Conservation (phyloP, 2,113 vertebrate genomes). For the Gobio gobio region DNA sequence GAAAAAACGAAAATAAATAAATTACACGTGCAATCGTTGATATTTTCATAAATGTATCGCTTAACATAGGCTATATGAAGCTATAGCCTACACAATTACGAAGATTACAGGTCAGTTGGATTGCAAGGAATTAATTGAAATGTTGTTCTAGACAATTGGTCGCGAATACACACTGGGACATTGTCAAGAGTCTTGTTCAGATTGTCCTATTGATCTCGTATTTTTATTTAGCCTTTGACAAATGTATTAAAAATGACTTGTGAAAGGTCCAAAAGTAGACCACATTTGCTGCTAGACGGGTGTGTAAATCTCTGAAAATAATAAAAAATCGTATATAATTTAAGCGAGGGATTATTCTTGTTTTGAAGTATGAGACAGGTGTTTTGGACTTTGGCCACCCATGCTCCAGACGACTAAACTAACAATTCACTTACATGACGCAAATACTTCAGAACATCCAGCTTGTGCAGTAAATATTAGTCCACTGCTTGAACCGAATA, state of each 20-base stretch:
- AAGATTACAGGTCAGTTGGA: too few relatives aligned
- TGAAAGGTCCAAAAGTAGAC: too few relatives aligned
- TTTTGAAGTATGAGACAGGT: neutral
- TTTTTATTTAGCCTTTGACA: neutral
- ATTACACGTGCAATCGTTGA: too few relatives aligned
- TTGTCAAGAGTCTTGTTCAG: neutral
- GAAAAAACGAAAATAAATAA: neutral
- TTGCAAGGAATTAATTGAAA: neutral
- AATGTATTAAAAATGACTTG: too few relatives aligned
- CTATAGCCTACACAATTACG: too few relatives aligned
- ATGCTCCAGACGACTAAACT: neutral
- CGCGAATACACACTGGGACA: neutral
- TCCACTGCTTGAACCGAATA: constrained; percentile 36
- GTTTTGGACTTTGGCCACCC: neutral
- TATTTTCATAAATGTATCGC: too few relatives aligned
- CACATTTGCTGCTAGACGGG: too few relatives aligned
- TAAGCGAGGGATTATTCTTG: neutral
- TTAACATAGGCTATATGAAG: too few relatives aligned
- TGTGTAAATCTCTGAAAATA: neutral
- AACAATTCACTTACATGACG: neutral
- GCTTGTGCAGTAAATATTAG: constrained; percentile 69
- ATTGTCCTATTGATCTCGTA: neutral
- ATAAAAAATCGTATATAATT: neutral
- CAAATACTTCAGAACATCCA: constrained; percentile 47
- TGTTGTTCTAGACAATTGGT: neutral